Conservation (phyloP, 1,140 invertebrate species). For the Drosophila gunungcola region DNA sequence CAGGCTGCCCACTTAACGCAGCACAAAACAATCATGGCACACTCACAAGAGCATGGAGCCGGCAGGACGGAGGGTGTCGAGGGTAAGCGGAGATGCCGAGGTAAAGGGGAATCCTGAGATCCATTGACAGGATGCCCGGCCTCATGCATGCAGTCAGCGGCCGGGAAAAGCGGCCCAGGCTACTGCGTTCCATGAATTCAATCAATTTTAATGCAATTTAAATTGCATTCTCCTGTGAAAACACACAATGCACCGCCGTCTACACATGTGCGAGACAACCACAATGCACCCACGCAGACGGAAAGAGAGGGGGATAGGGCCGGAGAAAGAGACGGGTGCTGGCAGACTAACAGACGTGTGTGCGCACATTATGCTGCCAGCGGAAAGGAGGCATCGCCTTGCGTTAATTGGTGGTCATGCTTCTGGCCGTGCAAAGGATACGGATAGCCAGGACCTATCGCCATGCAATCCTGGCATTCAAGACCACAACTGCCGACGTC, state of each 20-base stretch:
- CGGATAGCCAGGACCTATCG: slow-evolving; percentile 16
- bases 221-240: slow-evolving; percentile 83
- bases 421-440: slow-evolving; percentile 18
- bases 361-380: slow-evolving; percentile 59
- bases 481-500: slow-evolving; percentile 10
- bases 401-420: slow-evolving; percentile 77
- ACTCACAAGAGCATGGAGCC: slow-evolving; percentile 2
- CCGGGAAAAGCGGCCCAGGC: slow-evolving; percentile 35
- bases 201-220: slow-evolving; percentile 84
- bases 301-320: neutral
- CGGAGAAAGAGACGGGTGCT: slow-evolving; percentile 1
- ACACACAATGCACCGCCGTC: slow-evolving; percentile 67
- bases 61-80: neutral
- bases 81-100: neutral
- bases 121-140: slow-evolving; percentile 41
- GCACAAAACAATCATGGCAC: slow-evolving; percentile 31
- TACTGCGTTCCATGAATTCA: slow-evolving; percentile 73
- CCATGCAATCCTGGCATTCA: slow-evolving; percentile 11
- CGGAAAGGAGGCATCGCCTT: slow-evolving; percentile 60
- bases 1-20: slow-evolving; percentile 64
- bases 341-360: slow-evolving; percentile 24
- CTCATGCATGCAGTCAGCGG: slow-evolving; percentile 41
- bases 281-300: slow-evolving; percentile 40
- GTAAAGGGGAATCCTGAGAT: slow-evolving; percentile 11
- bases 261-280: slow-evolving; percentile 41